A percentile compares a stretch with the other conserved stretches of the same genome.
Evolutionary conservation across 2,797 vertebrate genomes (phyloP).

Genomic region (Neoniphon sammara): DNA sequence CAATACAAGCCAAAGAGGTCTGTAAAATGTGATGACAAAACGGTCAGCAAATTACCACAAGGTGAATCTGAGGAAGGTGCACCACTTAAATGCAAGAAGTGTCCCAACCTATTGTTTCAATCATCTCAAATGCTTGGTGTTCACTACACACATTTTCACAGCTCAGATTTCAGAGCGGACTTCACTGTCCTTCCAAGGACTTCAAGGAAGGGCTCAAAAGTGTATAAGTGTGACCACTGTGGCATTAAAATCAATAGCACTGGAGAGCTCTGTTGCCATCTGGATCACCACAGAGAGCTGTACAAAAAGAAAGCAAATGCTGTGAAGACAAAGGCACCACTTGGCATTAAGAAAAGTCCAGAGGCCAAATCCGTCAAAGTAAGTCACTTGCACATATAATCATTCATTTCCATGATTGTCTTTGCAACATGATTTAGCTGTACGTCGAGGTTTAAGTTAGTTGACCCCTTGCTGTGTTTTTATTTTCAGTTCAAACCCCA

Average conservation of each 20-base stretch:
- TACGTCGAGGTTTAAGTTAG: not conserved
- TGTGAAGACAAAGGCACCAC: conserved; percentile 77
- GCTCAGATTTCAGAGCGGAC: conserved; percentile 83
- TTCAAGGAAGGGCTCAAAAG: conserved; percentile 71
- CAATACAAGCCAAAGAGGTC: conserved; percentile 66
- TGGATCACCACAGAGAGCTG: conserved; percentile 86
- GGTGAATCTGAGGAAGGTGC: conserved; percentile 67
- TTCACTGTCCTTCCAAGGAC: conserved; percentile 82
- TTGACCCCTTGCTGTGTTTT: conserved; percentile 1
- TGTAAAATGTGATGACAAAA: conserved; percentile 49
- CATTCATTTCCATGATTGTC: not conserved
- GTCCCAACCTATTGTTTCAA: conserved; percentile 84
- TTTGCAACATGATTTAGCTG: not conserved
- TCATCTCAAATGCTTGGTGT: conserved; percentile 84
- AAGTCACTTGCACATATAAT: conserved; percentile 61
- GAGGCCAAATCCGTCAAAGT: conserved; percentile 84
- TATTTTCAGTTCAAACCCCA: conserved; percentile 39
- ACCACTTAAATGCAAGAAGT: conserved; percentile 84
- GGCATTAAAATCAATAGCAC: conserved; percentile 82
- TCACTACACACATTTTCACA: conserved; percentile 88
- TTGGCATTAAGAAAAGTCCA: conserved; percentile 75
- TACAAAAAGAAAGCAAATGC: conserved; percentile 78
- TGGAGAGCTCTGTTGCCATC: conserved; percentile 84
- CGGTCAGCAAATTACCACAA: not conserved
- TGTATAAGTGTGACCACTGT: conserved; percentile 88